Conservation (phyloP, 2,888 invertebrate genomes). For the Hydraecia micacea region DNA sequence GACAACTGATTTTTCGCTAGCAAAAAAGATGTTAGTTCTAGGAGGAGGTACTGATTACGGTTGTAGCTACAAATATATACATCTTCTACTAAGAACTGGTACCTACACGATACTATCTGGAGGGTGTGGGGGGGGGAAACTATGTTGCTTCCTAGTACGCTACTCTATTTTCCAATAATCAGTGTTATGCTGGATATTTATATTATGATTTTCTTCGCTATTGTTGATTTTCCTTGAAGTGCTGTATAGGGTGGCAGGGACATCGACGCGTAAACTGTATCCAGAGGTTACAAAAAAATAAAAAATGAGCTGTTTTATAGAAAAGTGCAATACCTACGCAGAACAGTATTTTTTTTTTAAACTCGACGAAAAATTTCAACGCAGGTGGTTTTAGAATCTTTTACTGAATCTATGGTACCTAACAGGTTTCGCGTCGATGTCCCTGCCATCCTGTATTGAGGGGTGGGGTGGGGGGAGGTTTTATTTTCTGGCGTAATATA, state of each 20-base stretch:
- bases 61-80: not conserved
- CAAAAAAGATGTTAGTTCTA: not conserved
- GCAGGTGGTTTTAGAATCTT: no score
- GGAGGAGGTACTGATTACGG: not conserved
- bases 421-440: no score
- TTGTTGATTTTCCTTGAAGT: not conserved
- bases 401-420: no score
- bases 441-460: no score
- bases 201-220: not conserved
- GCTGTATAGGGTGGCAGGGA: not conserved
- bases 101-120: not conserved
- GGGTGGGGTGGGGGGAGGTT: not conserved
- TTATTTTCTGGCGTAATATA: not conserved
- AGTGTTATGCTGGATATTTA: not conserved
- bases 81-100: no score
- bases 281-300: no score
- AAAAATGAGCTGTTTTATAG: no score
- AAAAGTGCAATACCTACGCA: no score
- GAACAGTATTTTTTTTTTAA: no score
- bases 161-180: not conserved
- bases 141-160: not conserved
- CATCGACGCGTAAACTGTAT: no score
- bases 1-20: not conserved
- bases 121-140: not conserved
- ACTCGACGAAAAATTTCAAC: no score